Evolutionary conservation across 2,113 vertebrate species (phyloP).

Genomic region (Leucoraja erinaceus): DNA sequence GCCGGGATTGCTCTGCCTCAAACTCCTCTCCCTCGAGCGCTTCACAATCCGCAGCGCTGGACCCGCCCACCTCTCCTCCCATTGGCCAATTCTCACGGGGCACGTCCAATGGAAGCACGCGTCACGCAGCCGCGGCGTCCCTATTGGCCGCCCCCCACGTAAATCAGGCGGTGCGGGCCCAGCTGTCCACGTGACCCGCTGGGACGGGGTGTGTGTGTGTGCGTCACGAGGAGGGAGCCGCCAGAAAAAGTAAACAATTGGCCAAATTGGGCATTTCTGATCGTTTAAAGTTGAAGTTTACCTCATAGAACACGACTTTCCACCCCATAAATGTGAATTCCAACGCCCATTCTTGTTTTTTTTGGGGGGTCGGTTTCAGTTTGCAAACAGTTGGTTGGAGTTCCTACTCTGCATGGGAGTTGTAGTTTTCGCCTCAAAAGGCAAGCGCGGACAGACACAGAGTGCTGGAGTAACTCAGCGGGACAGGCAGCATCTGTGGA

Average conservation of each 20-base stretch:
- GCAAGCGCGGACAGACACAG: background rate
- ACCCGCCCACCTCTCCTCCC: background rate
- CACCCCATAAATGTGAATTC: background rate
- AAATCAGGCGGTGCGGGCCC: background rate
- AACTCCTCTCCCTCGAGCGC: background rate
- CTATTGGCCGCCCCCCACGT: background rate
- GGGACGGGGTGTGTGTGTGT: background rate
- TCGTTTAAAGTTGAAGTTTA: background rate
- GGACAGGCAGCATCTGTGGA: no score
- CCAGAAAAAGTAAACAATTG: slow-evolving; percentile 34
- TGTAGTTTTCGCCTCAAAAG: background rate
- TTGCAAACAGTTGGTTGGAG: background rate
- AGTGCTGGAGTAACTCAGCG: no score
- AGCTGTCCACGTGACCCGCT: background rate
- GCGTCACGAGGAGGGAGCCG: slow-evolving; percentile 19
- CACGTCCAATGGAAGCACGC: background rate
- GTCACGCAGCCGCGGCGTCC: no score
- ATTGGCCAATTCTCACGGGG: background rate
- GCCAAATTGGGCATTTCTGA: background rate
- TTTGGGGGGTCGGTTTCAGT: no score
- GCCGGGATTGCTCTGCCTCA: background rate
- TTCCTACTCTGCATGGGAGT: background rate
- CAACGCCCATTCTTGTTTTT: no score
- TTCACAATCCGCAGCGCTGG: background rate
- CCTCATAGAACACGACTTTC: background rate